Conservation (phyloP, 2,888 invertebrate genomes). For the Limnephilus marmoratus region DNA sequence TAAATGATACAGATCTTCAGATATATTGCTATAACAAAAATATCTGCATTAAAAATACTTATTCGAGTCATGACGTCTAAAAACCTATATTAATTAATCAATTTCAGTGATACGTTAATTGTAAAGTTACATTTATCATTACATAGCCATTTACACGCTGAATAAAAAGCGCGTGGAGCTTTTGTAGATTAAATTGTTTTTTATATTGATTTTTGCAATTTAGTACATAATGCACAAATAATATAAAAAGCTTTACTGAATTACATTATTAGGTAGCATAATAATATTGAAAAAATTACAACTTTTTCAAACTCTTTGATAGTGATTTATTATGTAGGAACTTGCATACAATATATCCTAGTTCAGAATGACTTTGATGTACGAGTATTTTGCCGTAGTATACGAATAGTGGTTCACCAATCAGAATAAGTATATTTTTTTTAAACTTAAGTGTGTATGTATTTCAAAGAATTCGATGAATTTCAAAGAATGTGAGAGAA, state of each 20-base stretch:
- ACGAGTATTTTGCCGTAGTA: too few relatives aligned
- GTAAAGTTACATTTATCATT: not conserved
- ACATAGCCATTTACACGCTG: not conserved
- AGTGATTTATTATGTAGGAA: too few relatives aligned
- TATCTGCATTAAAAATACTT: not conserved
- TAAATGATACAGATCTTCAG: constrained; percentile 25
- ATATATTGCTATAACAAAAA: not conserved
- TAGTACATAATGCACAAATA: not conserved
- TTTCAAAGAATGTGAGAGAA: too few relatives aligned
- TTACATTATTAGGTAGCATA: too few relatives aligned
- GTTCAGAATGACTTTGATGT: too few relatives aligned
- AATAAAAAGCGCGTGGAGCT: not conserved
- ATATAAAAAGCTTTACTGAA: not conserved
- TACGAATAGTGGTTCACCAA: too few relatives aligned
- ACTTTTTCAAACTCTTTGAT: too few relatives aligned
- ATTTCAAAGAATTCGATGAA: too few relatives aligned
- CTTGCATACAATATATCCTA: too few relatives aligned
- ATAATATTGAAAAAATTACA: too few relatives aligned
- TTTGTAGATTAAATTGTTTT: not conserved
- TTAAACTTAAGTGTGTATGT: too few relatives aligned
- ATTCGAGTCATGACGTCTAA: not conserved
- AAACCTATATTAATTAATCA: not conserved
- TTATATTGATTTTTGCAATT: not conserved
- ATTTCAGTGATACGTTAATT: not conserved
- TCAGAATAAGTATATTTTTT: too few relatives aligned